Base-by-base conservation (phyloP, 1,140 invertebrate species). In the Asbolus verrucosus region DNA sequence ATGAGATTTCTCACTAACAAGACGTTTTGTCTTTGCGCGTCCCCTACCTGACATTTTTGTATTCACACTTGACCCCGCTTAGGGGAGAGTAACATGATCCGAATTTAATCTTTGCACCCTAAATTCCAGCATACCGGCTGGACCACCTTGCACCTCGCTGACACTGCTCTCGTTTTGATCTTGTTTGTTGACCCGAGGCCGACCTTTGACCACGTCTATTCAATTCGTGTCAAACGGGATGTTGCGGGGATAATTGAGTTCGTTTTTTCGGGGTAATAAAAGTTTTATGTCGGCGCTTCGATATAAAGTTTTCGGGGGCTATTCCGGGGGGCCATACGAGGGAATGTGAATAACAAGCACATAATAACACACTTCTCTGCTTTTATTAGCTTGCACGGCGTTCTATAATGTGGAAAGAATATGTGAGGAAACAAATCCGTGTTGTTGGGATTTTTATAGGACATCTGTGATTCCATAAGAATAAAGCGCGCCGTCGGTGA, bases 401-500 rank as follows among this genome's bases (percentile, higher is more conserved):
- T 31, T 60, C 54, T 46, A 67, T 71, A 71, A 71, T 71, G 70
- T 67, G 65, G 43, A 71, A 71, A 65, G 70, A 71, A 71, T 71
- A 71, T 71, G 67, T 67, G 31, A 62, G 59, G 43, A 69, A 65
- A 71, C 72, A 75, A 75, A 75, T 75, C 74, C 72, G 50, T 18
- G 72, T 46, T 71, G 67, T 73, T 68, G 65, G 62, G 67, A 73
- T 68, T 76, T 76, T 76, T 76, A 76, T 76, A 76, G 74, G 67
- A 76, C 72, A 76, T 74, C 72, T 74, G 74, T 71, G 74, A 75
- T 73, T 73, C 74, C 61, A 71, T 73, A 75, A 70, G 71, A 68
- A 75, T 73, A 72, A 71, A 71, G 46, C 43, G 65, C 68, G 50
- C 70, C 60, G 67, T 61, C 60, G 61, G 63, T 63, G 50, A 69